Evolutionary conservation across 2,888 invertebrate species (phyloP).

Genomic region (Choreutis nemorana): DNA sequence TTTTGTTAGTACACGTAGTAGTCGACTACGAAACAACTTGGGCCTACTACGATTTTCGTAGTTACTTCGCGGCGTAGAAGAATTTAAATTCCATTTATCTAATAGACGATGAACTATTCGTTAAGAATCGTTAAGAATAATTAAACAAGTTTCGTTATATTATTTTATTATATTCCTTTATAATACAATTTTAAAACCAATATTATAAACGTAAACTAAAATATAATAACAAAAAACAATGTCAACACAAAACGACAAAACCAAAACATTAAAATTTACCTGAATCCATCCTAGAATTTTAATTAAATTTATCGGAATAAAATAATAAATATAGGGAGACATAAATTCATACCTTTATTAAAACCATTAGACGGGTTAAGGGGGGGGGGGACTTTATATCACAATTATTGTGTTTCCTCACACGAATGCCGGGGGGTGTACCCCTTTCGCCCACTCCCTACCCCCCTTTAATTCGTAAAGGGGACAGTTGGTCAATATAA

Average conservation of each 20-base stretch:
- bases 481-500: constrained; percentile 56
- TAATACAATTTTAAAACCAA: too few species aligned
- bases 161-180: too few species aligned
- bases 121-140: too few species aligned
- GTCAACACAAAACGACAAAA: constrained; percentile 18
- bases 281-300: constrained; percentile 44
- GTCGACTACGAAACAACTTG: too few species aligned
- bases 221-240: too few species aligned
- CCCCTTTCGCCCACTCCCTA: constrained; percentile 13
- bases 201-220: too few species aligned
- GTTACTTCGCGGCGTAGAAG: too few species aligned
- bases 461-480: constrained; percentile 23
- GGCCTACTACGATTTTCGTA: too few species aligned
- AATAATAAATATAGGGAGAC: constrained; percentile 56
- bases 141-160: too few species aligned
- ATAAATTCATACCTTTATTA: constrained; percentile 60
- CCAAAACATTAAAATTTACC: constrained; percentile 9
- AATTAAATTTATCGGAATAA: constrained; percentile 62
- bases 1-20: too few species aligned
- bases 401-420: constrained; percentile 48
- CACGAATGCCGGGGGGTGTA: constrained; percentile 26
- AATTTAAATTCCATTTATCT: too few species aligned
- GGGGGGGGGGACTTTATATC: constrained; percentile 34
- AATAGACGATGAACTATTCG: too few species aligned
- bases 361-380: constrained; percentile 57